Evolutionary conservation across 2,797 vertebrate species (phyloP), one percentile per base, ranked within the genome.

Genomic region (Amniataba percoides): DNA sequence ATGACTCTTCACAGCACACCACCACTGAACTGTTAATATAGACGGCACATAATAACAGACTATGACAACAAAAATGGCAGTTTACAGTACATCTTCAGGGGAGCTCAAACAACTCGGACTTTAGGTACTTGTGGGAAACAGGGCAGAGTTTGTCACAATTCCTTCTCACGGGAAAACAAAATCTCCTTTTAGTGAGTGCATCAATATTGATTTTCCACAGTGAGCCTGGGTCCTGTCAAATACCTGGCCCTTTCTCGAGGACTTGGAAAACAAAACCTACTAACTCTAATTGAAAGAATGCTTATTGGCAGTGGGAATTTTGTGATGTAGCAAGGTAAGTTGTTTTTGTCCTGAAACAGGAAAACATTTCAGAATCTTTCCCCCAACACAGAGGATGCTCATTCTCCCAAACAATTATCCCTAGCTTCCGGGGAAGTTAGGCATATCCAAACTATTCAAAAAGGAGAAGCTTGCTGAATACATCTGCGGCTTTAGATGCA

Each of bases 401-500:
- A 45, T 60, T 81, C 12, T 3, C 25, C 19, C 10, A 51, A 74
- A 80, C 31, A 80, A 83, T 71, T 71, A 69, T 43, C 19, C 25
- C 13, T 12, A 36, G 49, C 74, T 85, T 68, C 27, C 2, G 7
- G n/a, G 55, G 34, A 3, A 79, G 43, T 74, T 65, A 1, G 0
- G 16, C 4, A 5, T 49, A 65, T 75, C 65, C 48, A 55, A 66
- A 63, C 46, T 63, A 77, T 70, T 84, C 55, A 81, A 87, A 80
- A 43, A 43, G 57, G 1, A 85, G 53, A 75, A 15, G 68, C 71
- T 76, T 27, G 16, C 19, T 66, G 51, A 72, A 76, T 60, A 39
- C 23, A 67, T 87, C 58, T 81, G 63, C 63, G 55, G 55, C 61
- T 80, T 80, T 40, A 84, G 67, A 80, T 80, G 71, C 72, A 79